These are phyloP conservation scores for Neosilurus mollespiculum DNA, from an alignment of 2,797 vertebrate species.

Conservation along the genomic window DNA sequence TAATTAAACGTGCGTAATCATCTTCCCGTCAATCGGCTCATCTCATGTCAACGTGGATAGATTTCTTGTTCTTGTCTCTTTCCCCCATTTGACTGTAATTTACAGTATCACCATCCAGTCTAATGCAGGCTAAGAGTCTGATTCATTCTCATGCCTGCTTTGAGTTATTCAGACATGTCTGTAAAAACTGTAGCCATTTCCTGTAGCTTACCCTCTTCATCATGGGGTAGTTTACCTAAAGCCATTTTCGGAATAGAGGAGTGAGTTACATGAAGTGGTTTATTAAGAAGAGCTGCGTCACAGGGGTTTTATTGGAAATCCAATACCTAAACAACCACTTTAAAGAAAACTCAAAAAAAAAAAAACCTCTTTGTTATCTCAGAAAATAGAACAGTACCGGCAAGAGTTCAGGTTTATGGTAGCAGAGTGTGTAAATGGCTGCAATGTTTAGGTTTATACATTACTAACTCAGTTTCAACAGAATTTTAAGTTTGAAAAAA, in stretches of 20 bases:
- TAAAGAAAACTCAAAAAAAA: too few relatives aligned
- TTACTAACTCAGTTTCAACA: neutral
- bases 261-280: slow-evolving; percentile 19
- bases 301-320: slow-evolving; percentile 19
- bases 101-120: slow-evolving; percentile 42
- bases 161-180: slow-evolving; percentile 21
- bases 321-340: slow-evolving; percentile 11
- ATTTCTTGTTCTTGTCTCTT: slow-evolving; percentile 42
- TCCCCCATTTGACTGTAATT: slow-evolving; percentile 30
- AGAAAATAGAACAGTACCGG: neutral
- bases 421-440: neutral
- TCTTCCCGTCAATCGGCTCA: slow-evolving; percentile 27
- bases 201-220: slow-evolving; percentile 11
- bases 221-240: slow-evolving; percentile 25
- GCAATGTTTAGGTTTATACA: neutral
- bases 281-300: slow-evolving; percentile 10
- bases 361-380: neutral
- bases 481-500: neutral
- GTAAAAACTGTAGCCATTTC: slow-evolving; percentile 19
- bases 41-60: neutral
- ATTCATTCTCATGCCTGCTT: slow-evolving; percentile 39
- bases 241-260: neutral
- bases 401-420: neutral
- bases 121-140: slow-evolving; percentile 32
- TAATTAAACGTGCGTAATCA: neutral